Base-by-base conservation (phyloP, 2,888 invertebrate genomes). In the Aradus depressus region DNA sequence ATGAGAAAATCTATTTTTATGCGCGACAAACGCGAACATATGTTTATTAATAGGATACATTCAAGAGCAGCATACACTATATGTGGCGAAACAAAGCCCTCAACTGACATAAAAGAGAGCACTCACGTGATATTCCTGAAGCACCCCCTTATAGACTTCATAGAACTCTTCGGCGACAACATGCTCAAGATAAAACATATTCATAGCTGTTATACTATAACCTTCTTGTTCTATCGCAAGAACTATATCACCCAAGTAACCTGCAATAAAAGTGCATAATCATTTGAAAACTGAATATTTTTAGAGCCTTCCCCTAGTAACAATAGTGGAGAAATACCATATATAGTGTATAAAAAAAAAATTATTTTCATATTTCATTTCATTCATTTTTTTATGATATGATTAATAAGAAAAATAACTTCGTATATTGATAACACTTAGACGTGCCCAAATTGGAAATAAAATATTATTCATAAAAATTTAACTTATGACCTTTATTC, bases 131-230 rank as follows among this genome's bases (percentile, higher is more conserved):
- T 80, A 84, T 62, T 89, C 87, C 1, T 80, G 77, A 31, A 88
- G 75, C 45, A 90, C 85, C 2, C 90, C 91, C 66, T 88, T 88
- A 67, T 95, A 95, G 3, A 93, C 84, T 70, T 93, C 92, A 63
- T 84, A 80, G 69, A 93, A 93, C 66, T 93, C 91, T 61, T 88
- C 86, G 4, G 89, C 88, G 66, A 90, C 86, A 1, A 81, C 75
- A 55, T 80, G 79, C 61, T 84, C 86, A 61, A 95, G 72, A 54
- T 80, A 72, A 60, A 84, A 77, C 77, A 87, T 81, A 66, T 84
- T 81, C 55, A 92, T 70, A 0, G 86, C 89, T 0, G 83, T 80
- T 37, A 95, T 77, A 39, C 76, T 72, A 63, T 85, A 93, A 1
- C 83, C 81, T 50, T 78, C 77, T n/a, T 81, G 78, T 53, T 77